A percentile compares a stretch with the other conserved stretches of the same genome.
phyloP scores from a whole-genome alignment of 2,113 vertebrate species.

The Bothrops jararaca region DNA sequence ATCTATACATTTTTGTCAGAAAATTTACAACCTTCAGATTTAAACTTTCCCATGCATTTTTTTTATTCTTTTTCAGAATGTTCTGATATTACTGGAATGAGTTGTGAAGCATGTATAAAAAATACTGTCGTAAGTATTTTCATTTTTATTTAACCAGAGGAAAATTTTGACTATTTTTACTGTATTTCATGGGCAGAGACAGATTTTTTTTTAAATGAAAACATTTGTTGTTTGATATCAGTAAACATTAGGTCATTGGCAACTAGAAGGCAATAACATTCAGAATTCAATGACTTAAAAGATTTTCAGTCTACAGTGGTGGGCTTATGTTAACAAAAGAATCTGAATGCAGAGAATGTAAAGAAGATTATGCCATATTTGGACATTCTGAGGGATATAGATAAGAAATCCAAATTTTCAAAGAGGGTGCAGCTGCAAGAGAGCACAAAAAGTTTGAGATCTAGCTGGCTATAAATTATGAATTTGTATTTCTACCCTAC shows the following conservation, averaged over 20 bases:
- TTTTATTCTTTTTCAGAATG: conserved; percentile 45
- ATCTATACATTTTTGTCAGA: background rate
- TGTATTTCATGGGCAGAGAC: background rate
- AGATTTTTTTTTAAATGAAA: background rate
- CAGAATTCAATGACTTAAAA: background rate
- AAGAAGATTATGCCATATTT: background rate
- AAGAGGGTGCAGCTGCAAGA: background rate
- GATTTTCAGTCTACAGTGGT: background rate
- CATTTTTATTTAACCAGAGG: background rate
- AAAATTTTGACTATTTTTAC: background rate
- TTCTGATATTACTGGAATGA: conserved; percentile 45
- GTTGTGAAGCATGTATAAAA: conserved; percentile 66
- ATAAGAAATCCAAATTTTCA: background rate
- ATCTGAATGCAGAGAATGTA: background rate
- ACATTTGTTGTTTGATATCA: background rate
- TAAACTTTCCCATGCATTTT: background rate
- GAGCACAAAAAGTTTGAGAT: background rate
- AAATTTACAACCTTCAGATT: background rate
- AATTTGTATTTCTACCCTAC: background rate
- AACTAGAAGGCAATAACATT: background rate
- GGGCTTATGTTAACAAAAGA: background rate
- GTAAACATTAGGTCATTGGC: background rate
- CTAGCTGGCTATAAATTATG: background rate
- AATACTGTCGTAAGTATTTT: conserved; percentile 62
- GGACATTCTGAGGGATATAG: background rate